These are phyloP conservation scores for Alouatta palliata DNA, from an alignment of 2,113 vertebrate genomes.

Conservation along the genomic window DNA sequence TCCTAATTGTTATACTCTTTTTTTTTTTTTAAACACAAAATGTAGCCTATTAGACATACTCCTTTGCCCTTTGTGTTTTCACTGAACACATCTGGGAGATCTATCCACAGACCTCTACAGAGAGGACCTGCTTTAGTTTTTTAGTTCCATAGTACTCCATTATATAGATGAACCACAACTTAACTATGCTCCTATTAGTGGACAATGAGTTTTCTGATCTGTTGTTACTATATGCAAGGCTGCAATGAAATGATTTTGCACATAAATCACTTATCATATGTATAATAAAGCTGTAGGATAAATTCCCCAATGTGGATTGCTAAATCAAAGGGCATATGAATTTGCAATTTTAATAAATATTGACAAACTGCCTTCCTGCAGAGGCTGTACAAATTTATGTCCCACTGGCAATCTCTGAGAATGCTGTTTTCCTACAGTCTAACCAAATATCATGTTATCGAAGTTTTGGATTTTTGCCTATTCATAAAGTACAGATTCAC, in stretches of 20 bases:
- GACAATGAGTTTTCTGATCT: not conserved
- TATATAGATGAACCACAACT: not conserved
- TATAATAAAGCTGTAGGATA: not conserved
- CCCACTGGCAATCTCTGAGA: not conserved
- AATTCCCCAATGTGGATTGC: not conserved
- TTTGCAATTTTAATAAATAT: not conserved
- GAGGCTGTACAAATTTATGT: not conserved
- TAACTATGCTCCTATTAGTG: not conserved
- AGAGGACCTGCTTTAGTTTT: not conserved
- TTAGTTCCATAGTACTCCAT: not conserved
- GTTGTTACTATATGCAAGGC: not conserved
- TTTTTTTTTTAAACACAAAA: not conserved
- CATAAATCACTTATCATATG: not conserved
- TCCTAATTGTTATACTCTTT: not conserved
- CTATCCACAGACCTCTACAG: not conserved
- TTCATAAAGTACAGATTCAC: not conserved
- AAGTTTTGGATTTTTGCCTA: not conserved
- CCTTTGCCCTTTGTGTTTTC: not conserved
- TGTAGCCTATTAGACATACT: not conserved
- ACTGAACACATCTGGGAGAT: not conserved
- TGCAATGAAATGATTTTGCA: not conserved
- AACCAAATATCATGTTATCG: not conserved
- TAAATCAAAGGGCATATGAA: not conserved
- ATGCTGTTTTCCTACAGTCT: not conserved
- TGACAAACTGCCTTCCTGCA: not conserved